Evolutionary conservation across 2,797 vertebrate genomes (phyloP).

Genomic region (Percopsis omiscomaycus): DNA sequence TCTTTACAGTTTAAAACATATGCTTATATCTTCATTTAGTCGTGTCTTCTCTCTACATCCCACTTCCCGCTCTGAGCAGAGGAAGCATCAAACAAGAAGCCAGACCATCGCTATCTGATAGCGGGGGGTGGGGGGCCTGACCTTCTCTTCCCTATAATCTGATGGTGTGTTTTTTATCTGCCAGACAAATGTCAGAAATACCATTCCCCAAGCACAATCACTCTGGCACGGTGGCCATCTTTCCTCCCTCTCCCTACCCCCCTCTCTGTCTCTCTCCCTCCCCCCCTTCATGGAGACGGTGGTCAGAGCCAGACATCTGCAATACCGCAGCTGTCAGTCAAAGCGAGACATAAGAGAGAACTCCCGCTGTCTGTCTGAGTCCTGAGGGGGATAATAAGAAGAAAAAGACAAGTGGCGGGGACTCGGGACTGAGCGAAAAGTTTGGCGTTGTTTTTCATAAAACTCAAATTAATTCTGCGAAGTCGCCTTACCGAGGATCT

Average conservation of each 20-base stretch:
- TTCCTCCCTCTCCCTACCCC: background rate
- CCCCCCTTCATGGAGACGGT: conserved; percentile 18
- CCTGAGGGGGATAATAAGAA: conserved; percentile 18
- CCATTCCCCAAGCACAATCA: conserved; percentile 71
- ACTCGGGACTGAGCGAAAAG: conserved; percentile 21
- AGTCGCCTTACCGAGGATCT: conserved; percentile 16
- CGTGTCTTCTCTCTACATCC: conserved; percentile 30
- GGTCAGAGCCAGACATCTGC: conserved; percentile 54
- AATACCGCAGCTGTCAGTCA: conserved; percentile 68
- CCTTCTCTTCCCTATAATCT: conserved; percentile 76
- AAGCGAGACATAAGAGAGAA: conserved; percentile 28
- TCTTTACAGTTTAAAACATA: conserved; percentile 6
- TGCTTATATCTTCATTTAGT: conserved; percentile 15
- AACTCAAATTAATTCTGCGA: conserved; percentile 17
- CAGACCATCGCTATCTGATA: conserved; percentile 62
- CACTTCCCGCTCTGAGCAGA: conserved; percentile 32
- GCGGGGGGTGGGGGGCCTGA: conserved; percentile 59
- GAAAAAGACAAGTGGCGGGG: conserved; percentile 9
- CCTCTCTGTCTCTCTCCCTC: background rate
- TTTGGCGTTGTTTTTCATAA: conserved; percentile 30
- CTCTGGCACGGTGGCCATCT: conserved; percentile 49
- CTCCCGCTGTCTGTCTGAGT: conserved; percentile 29
- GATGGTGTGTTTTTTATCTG: conserved; percentile 74
- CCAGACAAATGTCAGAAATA: conserved; percentile 78
- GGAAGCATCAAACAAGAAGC: conserved; percentile 65